Percentiles rank a stretch among this genome's conserved stretches.
phyloP scores from a whole-genome alignment of 1,140 invertebrate genomes.

The Oedothorax gibbosus region DNA sequence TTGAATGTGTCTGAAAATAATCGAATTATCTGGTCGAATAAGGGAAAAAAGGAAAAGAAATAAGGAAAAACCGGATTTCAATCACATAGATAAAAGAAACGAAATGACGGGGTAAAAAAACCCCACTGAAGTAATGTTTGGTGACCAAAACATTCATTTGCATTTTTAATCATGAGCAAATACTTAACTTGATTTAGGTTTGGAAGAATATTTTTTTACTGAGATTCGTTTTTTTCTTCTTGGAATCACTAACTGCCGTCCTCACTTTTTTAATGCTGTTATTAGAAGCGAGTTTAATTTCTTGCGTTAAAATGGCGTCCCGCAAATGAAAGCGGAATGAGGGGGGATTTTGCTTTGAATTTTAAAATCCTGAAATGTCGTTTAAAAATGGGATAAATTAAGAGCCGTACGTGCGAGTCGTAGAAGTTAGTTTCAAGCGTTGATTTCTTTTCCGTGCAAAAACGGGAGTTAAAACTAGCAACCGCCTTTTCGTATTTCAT shows the following conservation, averaged over 20 bases:
- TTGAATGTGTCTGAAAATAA: slow-evolving; percentile 61
- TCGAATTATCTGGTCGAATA: slow-evolving; percentile 48
- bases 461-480: slow-evolving; percentile 2
- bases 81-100: slow-evolving; percentile 9
- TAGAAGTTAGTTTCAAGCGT: slow-evolving; percentile 50
- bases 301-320: slow-evolving; percentile 51
- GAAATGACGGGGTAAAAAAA: slow-evolving; percentile 27
- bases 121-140: slow-evolving; percentile 45
- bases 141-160: slow-evolving; percentile 60
- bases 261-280: slow-evolving; percentile 41
- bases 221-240: slow-evolving; percentile 24
- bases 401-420: slow-evolving; percentile 41
- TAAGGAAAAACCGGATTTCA: slow-evolving; percentile 56
- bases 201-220: slow-evolving; percentile 44
- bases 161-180: slow-evolving; percentile 60
- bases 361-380: slow-evolving; percentile 55
- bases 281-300: slow-evolving; percentile 48
- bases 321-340: slow-evolving; percentile 40
- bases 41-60: slow-evolving; percentile 37
- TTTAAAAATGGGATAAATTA: slow-evolving; percentile 35
- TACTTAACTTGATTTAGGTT: slow-evolving; percentile 61
- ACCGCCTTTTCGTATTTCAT: too few relatives aligned
- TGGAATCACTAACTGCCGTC: slow-evolving; percentile 1
- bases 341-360: slow-evolving; percentile 50
- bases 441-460: slow-evolving; percentile 36